A percentile compares a stretch with the other conserved stretches of the same genome.
These are phyloP conservation scores for Condylura cristata DNA, from an alignment of 2,113 vertebrate species.

Conservation along the genomic window DNA sequence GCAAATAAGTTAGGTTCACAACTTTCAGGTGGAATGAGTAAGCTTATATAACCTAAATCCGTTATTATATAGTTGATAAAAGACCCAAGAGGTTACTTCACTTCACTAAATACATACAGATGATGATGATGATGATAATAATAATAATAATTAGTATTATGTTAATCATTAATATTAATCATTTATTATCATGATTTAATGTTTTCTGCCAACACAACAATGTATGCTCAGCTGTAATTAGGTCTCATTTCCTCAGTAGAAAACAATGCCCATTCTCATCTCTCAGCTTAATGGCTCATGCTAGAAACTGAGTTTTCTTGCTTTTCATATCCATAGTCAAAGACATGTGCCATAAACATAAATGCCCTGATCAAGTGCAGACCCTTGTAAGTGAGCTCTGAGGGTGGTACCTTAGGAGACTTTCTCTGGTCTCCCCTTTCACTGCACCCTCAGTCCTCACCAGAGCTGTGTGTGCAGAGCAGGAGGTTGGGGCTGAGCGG, in stretches of 20 bases:
- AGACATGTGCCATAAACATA: not conserved
- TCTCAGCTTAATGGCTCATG: not conserved
- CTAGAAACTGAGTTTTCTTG: constrained; percentile 26
- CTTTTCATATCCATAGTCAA: not conserved
- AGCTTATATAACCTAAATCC: not conserved
- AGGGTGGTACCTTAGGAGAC: not conserved
- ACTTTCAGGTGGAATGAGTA: not conserved
- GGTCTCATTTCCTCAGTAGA: not conserved
- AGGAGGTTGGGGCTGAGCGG: not conserved
- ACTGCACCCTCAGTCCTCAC: not conserved
- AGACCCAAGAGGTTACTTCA: not conserved
- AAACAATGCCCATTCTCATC: not conserved
- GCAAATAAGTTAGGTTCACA: not conserved
- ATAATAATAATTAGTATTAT: not conserved
- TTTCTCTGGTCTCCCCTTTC: not conserved
- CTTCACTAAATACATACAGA: not conserved
- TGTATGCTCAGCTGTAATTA: not conserved
- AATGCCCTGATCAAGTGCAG: not conserved
- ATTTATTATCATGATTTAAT: not conserved
- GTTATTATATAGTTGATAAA: not conserved
- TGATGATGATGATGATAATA: not conserved
- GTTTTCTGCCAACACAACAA: constrained; percentile 11
- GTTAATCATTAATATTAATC: no score
- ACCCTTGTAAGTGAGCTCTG: no score
- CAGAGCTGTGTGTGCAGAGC: not conserved